Conservation (phyloP, 2,888 invertebrate genomes). For the Yponomeuta sedellus region DNA sequence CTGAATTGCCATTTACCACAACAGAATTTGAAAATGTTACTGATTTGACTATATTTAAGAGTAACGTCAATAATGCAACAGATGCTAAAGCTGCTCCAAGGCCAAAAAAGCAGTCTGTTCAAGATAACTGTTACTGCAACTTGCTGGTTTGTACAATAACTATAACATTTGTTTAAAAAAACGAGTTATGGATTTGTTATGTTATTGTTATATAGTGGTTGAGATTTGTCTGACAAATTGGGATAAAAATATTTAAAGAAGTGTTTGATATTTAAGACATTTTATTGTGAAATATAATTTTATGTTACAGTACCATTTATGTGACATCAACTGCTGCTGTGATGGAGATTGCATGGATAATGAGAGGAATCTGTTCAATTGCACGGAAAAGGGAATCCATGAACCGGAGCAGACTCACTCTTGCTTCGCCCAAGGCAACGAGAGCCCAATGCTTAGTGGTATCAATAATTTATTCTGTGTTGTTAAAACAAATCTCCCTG, state of each 20-base stretch:
- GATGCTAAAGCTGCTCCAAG: slow-evolving; percentile 30
- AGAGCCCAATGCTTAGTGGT: slow-evolving; percentile 21
- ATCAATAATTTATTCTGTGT: slow-evolving; percentile 54
- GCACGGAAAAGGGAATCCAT: slow-evolving; percentile 46
- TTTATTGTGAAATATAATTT: slow-evolving; percentile 17
- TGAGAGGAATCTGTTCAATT: slow-evolving; percentile 79
- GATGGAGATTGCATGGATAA: slow-evolving; percentile 82
- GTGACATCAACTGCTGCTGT: slow-evolving; percentile 92
- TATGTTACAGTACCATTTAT: slow-evolving; percentile 72
- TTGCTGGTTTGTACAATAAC: slow-evolving; percentile 45
- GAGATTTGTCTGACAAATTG: background rate
- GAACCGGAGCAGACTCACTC: slow-evolving; percentile 33
- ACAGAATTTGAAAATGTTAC: slow-evolving; percentile 58
- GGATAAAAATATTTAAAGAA: background rate
- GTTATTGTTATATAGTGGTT: no score
- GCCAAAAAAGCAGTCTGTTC: slow-evolving; percentile 34
- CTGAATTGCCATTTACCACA: slow-evolving; percentile 39
- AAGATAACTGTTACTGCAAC: slow-evolving; percentile 48
- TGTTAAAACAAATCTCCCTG: slow-evolving; percentile 56
- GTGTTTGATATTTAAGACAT: slow-evolving; percentile 10
- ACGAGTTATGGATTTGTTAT: background rate
- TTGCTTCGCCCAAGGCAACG: slow-evolving; percentile 25
- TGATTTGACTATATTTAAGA: slow-evolving; percentile 45
- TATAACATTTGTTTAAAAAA: slow-evolving; percentile 1
- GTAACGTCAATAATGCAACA: slow-evolving; percentile 39